Percentiles rank a stretch among this genome's conserved stretches.
These are phyloP conservation scores for Falco cherrug DNA, from an alignment of 2,797 vertebrate genomes.

Conservation along the genomic window DNA sequence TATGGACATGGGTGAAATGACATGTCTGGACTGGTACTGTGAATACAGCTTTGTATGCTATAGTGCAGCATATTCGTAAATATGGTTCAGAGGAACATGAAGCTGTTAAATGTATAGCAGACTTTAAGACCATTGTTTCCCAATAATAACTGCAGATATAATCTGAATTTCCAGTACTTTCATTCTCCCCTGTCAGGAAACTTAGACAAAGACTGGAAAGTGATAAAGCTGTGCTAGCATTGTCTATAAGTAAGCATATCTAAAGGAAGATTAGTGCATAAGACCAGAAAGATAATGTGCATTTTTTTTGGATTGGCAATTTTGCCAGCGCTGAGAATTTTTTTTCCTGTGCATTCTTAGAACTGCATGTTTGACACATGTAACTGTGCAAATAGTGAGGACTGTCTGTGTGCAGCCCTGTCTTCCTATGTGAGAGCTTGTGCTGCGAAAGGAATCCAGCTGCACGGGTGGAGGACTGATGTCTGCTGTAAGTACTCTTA, in stretches of 20 bases:
- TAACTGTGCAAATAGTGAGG: slow-evolving; percentile 91
- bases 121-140: background rate
- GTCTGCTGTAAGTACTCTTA: slow-evolving; percentile 69
- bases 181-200: background rate
- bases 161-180: background rate
- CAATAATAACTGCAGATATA: background rate
- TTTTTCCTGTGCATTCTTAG: slow-evolving; percentile 66
- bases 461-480: slow-evolving; percentile 62
- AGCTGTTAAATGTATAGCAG: background rate
- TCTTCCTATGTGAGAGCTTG: slow-evolving; percentile 72
- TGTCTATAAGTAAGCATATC: background rate
- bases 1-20: background rate
- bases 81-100: background rate
- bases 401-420: slow-evolving; percentile 87
- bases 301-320: background rate
- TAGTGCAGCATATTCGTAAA: background rate
- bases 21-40: background rate
- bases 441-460: slow-evolving; percentile 55
- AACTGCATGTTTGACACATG: slow-evolving; percentile 92
- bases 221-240: background rate
- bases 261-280: background rate
- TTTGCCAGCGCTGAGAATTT: background rate
- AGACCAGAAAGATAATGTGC: background rate
- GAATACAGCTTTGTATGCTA: background rate
- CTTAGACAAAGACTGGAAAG: background rate